Base-by-base conservation (phyloP, 2,113 vertebrate species). In the Hemicordylus capensis region DNA sequence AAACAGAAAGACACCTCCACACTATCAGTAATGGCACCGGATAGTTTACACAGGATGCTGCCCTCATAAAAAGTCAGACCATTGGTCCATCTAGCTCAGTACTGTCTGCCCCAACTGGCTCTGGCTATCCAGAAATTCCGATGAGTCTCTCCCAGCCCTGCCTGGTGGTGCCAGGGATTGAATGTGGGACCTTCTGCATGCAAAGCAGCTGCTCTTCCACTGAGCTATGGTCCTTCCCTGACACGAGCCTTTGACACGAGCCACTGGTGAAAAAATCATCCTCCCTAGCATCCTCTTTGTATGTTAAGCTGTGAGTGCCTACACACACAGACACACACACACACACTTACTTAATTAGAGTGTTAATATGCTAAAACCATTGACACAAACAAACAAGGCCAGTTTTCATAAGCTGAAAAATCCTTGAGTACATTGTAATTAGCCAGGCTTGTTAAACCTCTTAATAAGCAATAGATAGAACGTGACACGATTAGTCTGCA, bases 351-450 rank as follows among this genome's bases (percentile, higher is more conserved):
- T 91, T 84, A 72, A 92, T 82, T 91, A 91, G 31, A 86, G 77
- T 86, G 79, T 89, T 89, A 88, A 90, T 64, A 91, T 82, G 82
- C 84, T 85, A 91, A 93, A 61, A 88, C 77, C 76, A 89, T 31
- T 74, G 93, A 90, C 80, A 93, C 78, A 90, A 90, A 94, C 87
- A 91, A 91, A 93, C 83, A 90, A 83, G 46, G 69, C 76, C 78
- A 1, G 54, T 73, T 93, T 90, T 88, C 84, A 54, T 87, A 83
- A 89, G 84, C 83, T 66, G 85, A 83, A 74, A 93, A 91, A 93
- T 87, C 89, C 88, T 93, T 89, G 81, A 90, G 80, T 81, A 84
- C 42, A 37, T 2, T 83, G 90, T 81, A 90, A 85, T 93, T 93
- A 91, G 31, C 81, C 73, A 75, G 72, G 83, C 85, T 89, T 88